Percentiles rank a stretch among this genome's conserved stretches.
These are phyloP conservation scores for Glandiceps talaboti DNA, from an alignment of 53 echinoderm and acorn worm species.

Conservation along the genomic window DNA sequence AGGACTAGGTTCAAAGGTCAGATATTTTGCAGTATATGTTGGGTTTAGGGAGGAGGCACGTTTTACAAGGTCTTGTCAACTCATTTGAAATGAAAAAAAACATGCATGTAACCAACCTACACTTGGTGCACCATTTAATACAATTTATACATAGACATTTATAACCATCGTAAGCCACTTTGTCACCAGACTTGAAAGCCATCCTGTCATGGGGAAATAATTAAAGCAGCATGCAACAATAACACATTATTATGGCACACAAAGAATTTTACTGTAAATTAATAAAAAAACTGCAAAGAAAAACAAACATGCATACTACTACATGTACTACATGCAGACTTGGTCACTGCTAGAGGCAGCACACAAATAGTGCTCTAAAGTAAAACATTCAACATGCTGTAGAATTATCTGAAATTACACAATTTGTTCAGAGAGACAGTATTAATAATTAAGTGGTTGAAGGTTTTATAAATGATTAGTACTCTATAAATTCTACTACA, in stretches of 20 bases:
- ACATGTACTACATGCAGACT: background rate
- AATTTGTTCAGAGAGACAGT: no score
- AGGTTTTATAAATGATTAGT: no score
- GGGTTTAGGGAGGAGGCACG: no score
- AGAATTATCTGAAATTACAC: no score
- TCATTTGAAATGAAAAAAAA: slow-evolving; percentile 4
- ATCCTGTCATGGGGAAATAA: slow-evolving; percentile 37
- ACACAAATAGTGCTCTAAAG: no score
- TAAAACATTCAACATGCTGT: no score
- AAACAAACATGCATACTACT: slow-evolving; percentile 9
- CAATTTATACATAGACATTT: slow-evolving; percentile 73
- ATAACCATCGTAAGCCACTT: slow-evolving; percentile 69
- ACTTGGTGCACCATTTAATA: slow-evolving; percentile 45
- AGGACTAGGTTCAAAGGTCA: no score
- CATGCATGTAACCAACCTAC: slow-evolving; percentile 49
- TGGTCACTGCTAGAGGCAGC: no score
- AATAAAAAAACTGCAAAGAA: slow-evolving; percentile 18
- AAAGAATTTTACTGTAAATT: slow-evolving; percentile 6
- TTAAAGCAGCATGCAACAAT: background rate
- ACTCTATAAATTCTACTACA: no score
- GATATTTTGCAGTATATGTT: no score
- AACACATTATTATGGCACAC: background rate
- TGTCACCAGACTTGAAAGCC: slow-evolving; percentile 81
- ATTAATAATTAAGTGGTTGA: no score
- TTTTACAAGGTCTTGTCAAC: no score